Evolutionary conservation across 2,113 vertebrate genomes (phyloP).

Genomic region (Phodopus roborovskii): DNA sequence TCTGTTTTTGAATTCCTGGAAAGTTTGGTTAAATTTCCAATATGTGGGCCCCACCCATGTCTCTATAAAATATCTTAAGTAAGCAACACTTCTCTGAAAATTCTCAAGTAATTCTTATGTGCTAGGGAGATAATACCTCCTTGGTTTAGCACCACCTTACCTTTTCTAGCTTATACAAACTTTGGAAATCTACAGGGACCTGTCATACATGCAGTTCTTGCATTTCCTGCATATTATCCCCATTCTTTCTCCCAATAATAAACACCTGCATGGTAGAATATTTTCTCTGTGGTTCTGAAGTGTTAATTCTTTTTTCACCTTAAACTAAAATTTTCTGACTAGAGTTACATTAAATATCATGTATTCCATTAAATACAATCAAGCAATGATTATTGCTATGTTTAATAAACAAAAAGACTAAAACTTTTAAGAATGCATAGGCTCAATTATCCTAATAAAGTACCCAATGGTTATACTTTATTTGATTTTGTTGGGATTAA

Average conservation of each 20-base stretch:
- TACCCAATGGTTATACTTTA: not conserved
- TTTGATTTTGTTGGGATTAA: constrained; percentile 46
- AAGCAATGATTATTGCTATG: constrained; percentile 2
- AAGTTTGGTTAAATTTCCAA: constrained; percentile 6
- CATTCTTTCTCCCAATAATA: constrained; percentile 3
- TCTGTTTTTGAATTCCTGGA: not conserved
- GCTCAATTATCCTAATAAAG: not conserved
- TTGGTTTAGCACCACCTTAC: not conserved
- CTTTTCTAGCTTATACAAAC: not conserved
- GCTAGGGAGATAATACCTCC: not conserved
- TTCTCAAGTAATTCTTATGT: not conserved
- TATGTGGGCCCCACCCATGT: not conserved
- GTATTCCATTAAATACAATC: constrained; percentile 20
- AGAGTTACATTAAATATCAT: constrained; percentile 22
- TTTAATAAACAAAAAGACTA: not conserved
- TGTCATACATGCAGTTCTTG: not conserved
- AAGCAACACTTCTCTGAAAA: not conserved
- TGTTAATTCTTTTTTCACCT: not conserved
- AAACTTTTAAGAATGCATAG: not conserved
- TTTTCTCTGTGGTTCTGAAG: not conserved
- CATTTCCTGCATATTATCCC: not conserved
- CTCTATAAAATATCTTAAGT: not conserved
- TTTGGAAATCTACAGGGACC: not conserved
- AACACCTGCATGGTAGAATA: constrained; percentile 21
- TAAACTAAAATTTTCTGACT: constrained; percentile 11